Evolutionary conservation across 2,888 invertebrate genomes (phyloP).

Genomic region (Pelosia muscerda): DNA sequence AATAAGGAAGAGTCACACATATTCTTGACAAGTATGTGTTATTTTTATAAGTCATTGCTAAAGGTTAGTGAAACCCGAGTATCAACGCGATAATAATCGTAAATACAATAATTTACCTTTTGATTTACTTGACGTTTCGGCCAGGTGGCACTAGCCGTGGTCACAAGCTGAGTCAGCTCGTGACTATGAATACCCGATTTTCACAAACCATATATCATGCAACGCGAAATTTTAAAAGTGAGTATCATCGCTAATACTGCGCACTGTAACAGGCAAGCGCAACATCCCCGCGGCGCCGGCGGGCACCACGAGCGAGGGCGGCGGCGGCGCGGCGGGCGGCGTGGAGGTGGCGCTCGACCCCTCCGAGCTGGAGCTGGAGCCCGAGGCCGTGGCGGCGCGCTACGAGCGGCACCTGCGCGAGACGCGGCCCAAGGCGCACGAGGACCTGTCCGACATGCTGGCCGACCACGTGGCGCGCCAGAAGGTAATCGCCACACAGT

Average conservation of each 20-base stretch:
- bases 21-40: no score
- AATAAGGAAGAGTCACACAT: no score
- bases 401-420: constrained; percentile 99
- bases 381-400: constrained; percentile 97
- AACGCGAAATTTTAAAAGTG: no score
- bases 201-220: no score
- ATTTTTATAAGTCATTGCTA: no score
- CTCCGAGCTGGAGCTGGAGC: constrained; percentile 98
- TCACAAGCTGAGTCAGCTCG: no score
- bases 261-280: constrained; percentile 61
- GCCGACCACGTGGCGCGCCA: constrained; percentile 99
- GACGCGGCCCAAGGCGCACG: constrained; percentile 95
- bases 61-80: no score
- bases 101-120: no score
- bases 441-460: constrained; percentile 99
- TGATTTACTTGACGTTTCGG: no score
- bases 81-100: no score
- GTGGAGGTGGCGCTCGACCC: constrained; percentile 99
- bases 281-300: constrained; percentile 45
- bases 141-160: no score
- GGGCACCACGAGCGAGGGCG: constrained; percentile 52
- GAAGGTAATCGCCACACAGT: constrained; percentile 87
- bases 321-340: constrained; percentile 85
- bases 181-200: no score
- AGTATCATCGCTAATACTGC: background rate